A percentile compares a stretch with the other conserved stretches of the same genome.
Evolutionary conservation across 2,797 vertebrate species (phyloP).

Genomic region (Synanceia verrucosa): DNA sequence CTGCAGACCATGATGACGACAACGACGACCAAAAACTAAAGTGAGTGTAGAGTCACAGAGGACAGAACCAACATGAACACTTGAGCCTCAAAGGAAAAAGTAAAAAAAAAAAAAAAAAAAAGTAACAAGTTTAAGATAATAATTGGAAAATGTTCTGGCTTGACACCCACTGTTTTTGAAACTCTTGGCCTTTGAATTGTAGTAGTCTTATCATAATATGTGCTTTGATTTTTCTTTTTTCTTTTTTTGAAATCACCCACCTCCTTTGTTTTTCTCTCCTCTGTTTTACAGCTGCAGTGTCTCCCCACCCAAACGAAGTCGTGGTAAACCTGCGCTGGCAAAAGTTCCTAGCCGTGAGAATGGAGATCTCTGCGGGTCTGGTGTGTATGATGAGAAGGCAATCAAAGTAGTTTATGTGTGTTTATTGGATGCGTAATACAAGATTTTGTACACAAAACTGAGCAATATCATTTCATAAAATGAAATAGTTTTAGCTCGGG

Average conservation of each 20-base stretch:
- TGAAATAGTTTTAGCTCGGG: constrained; percentile 18
- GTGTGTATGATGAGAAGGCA: constrained; percentile 52
- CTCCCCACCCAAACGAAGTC: constrained; percentile 90
- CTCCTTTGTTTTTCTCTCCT: not conserved
- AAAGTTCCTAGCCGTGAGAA: constrained; percentile 89
- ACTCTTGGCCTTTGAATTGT: not conserved
- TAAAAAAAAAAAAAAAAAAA: not conserved
- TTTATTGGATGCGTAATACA: not conserved
- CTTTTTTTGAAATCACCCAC: constrained; percentile 4
- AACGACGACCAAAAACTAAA: constrained; percentile 68
- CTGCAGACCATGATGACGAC: constrained; percentile 77
- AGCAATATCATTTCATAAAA: constrained; percentile 6
- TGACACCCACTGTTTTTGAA: not conserved
- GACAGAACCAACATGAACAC: not conserved
- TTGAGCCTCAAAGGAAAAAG: not conserved
- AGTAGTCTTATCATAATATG: not conserved
- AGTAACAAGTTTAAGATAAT: not conserved
- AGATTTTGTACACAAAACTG: not conserved
- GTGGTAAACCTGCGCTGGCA: constrained; percentile 93
- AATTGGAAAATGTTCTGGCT: not conserved
- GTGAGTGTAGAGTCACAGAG: constrained; percentile 56
- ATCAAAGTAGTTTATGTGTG: constrained; percentile 5
- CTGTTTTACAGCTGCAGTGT: constrained; percentile 70
- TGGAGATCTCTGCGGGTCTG: constrained; percentile 84
- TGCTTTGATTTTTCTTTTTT: not conserved